Base-by-base conservation (phyloP, 2,888 invertebrate species). In the Lycia hirtaria region DNA sequence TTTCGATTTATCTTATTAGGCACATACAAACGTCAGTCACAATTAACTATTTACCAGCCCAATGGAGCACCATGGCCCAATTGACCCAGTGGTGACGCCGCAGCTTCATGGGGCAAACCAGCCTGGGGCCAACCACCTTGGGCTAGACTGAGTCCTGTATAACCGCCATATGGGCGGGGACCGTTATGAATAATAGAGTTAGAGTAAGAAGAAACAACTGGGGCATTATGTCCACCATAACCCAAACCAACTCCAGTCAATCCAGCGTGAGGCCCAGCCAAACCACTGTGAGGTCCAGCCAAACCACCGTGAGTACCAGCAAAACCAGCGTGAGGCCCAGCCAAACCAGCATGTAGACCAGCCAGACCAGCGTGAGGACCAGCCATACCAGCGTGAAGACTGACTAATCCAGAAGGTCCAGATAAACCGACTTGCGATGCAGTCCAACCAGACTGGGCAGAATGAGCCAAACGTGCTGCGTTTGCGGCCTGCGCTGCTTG, bases 131-230 rank as follows among this genome's bases (percentile, higher is more conserved):
- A 63, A 15, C 56, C 61, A 38, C 51, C 51, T 26, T 56, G 56
- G 7, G 10, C 32, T 20, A 56, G 19, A 14, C 65, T 57, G n/a
- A 56, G 15, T 35, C 65, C 67, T 26, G 53, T 53, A 9, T 58
- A 33, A n/a, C 65, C 63, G 32, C 54, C 55, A 14, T 56, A 66
- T 3, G 68, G 62, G 37, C 57, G 64, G 32, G 68, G 68, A 26
- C 49, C 62, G 28, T 65, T 66, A 41, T 70, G 70, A 2, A 67
- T 53, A 32, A 68, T 53, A 24, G 58, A 62, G 43, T 67, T 64
- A 12, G 65, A 61, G 56, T 68, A 70, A 4, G 64, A 64, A 10
- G 70, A 70, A 33, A 65, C 60, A 7, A 64, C 45, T 2, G 68
- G 68, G 15, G 52, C 52, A 30, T 47, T 60, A 26, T 41, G 54